phyloP scores from a whole-genome alignment of 1,140 invertebrate genomes.

The Meloidogyne floridensis region DNA sequence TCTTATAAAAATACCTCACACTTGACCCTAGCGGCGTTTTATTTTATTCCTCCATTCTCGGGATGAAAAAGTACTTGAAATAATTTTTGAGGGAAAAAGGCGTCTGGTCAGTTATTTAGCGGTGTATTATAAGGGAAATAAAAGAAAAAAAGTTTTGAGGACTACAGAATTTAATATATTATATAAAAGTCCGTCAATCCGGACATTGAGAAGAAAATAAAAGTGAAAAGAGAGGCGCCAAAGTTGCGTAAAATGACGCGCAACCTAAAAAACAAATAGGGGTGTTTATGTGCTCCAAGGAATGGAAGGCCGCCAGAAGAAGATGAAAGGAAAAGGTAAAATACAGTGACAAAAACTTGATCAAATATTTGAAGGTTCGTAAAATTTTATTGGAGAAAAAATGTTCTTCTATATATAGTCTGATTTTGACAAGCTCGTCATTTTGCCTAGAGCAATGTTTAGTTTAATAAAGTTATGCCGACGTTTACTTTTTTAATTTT shows the following conservation, averaged over 20 bases:
- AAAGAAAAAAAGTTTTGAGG: neutral
- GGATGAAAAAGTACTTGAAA: neutral
- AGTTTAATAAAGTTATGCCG: neutral
- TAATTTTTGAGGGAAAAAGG: neutral
- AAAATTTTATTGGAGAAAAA: neutral
- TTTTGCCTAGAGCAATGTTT: neutral
- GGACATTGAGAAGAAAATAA: neutral
- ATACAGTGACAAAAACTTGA: slow-evolving; percentile 1
- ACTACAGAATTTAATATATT: neutral
- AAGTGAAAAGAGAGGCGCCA: neutral
- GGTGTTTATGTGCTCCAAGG: neutral
- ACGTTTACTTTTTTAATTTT: neutral
- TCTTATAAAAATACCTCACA: neutral
- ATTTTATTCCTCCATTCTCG: neutral
- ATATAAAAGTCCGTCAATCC: neutral
- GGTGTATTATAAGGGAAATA: neutral
- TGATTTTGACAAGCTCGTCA: neutral
- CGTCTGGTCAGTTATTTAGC: neutral
- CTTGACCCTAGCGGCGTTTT: neutral
- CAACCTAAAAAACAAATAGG: slow-evolving; percentile 2
- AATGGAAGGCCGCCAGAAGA: neutral
- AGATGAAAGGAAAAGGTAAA: neutral
- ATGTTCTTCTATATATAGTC: neutral
- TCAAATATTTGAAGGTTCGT: neutral
- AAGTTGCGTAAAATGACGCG: neutral